Base-by-base conservation (phyloP, 2,797 vertebrate species). In the Salarias fasciatus region DNA sequence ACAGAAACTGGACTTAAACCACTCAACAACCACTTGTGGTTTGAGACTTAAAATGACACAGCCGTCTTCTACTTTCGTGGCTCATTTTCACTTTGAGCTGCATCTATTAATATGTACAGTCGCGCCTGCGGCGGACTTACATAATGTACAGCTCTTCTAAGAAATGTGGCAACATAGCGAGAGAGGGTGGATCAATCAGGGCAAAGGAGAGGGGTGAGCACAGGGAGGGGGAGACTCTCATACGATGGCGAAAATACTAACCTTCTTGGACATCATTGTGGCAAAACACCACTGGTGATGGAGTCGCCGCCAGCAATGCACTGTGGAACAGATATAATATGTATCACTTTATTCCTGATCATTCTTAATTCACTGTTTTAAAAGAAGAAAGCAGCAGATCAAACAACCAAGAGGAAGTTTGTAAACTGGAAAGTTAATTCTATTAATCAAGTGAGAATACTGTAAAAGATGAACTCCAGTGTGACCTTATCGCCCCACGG, bases 191-290 rank as follows among this genome's bases (percentile, higher is more conserved):
- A 61, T 70, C 53, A 58, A 61, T 55, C 6, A 33, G 35, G n/a
- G 5, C 14, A 57, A 29, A 47, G 51, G 15, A 41, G 44, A 54
- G 9, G 29, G 24, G 4, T 56, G 54, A 55, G 4, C 8, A 18
- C 41, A 10, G 15, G 1, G 0, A 15, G 4, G 18, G 30, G n/a
- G n/a, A n/a, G n/a, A n/a, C n/a, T n/a, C 5, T 9, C n/a, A 8
- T 6, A 29, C 4, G 8, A 37, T n/a, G 49, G 10, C 3, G 36
- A 11, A 5, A 0, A 1, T 30, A 10, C 68, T 83, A 92, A 98
- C 97, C 97, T 95, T 99, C 97, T 83, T 97, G 95, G 59, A 98
- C 93, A 0, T 98, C 96, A 11, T 98, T 98, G 83, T 98, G 96
- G 81, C 96, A 98, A 86, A 98, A 98, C 30, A 98, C 95, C 63